Base-by-base conservation (phyloP, 1,140 invertebrate species). In the Eriocheir sinensis region DNA sequence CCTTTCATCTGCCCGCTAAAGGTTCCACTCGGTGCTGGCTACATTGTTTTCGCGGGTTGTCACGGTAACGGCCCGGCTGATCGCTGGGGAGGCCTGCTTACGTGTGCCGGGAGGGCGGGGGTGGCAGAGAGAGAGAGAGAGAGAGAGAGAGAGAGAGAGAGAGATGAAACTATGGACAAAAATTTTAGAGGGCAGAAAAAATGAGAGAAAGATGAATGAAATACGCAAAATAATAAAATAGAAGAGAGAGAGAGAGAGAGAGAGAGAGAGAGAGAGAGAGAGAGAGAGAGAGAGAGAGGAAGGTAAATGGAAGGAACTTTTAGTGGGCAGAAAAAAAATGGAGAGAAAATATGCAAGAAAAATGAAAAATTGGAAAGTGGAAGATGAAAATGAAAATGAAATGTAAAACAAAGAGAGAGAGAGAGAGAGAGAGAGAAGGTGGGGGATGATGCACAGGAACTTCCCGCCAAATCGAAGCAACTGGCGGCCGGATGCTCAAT, bases 401-500 rank as follows among this genome's bases (percentile, higher is more conserved):
- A n/a, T n/a, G n/a, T n/a, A n/a, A n/a, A n/a, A n/a, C n/a, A 72
- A n/a, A 72, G 60, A 72, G 60, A 72, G 60, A 72, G 60, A 72
- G 60, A 72, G 60, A 72, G 60, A 72, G 60, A 72, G 60, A 72
- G 60, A 72, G 60, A 72, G 60, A 72, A n/a, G n/a, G 21, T n/a
- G 12, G 8, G 12, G 27, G 60, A 72, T 72, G 60, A 72, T 72
- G 60, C 60, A 2, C 27, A 72, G 12, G n/a, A 72, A 72, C n/a
- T 72, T 48, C 60, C 60, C n/a, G 60, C n/a, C n/a, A n/a, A n/a
- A 21, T 2, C 6, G 60, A n/a, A 27, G 27, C 27, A 27, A 0
- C 60, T 17, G 3, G 6, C 44, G n/a, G n/a, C 60, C 1, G 60
- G 60, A 72, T n/a, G 60, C n/a, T 72, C 21, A 72, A 72, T 72